A percentile compares a stretch with the other conserved stretches of the same genome.
These are phyloP conservation scores for Grammomys surdaster DNA, from an alignment of 2,113 vertebrate genomes.

Conservation along the genomic window DNA sequence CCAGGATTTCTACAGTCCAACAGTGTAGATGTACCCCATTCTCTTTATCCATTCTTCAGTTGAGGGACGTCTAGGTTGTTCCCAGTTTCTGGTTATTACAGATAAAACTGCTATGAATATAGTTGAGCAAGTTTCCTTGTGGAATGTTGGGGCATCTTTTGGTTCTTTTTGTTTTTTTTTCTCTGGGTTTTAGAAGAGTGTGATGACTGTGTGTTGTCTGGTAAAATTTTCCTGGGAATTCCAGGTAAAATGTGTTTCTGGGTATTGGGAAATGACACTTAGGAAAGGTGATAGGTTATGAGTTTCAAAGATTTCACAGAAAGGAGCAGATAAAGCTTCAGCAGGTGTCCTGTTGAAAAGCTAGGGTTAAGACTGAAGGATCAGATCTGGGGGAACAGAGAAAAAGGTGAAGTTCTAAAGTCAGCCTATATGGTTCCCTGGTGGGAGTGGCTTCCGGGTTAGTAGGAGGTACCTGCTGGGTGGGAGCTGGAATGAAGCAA, in stretches of 20 bases:
- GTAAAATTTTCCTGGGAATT: background rate
- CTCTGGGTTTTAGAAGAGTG: background rate
- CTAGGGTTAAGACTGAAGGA: background rate
- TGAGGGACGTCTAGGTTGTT: too few species aligned
- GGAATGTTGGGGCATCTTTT: background rate
- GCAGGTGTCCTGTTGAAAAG: background rate
- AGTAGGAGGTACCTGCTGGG: background rate
- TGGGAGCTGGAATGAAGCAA: too few species aligned
- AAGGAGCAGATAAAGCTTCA: background rate
- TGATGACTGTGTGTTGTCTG: background rate
- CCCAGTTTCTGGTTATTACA: too few species aligned
- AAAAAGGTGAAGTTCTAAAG: too few species aligned
- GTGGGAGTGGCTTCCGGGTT: background rate
- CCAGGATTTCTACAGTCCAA: too few species aligned
- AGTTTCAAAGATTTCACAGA: background rate
- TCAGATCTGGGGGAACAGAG: background rate
- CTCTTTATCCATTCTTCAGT: too few species aligned
- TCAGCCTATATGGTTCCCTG: background rate
- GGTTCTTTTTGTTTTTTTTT: background rate
- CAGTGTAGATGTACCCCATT: too few species aligned
- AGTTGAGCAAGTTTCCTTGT: background rate
- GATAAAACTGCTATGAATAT: too few species aligned
- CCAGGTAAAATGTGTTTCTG: background rate
- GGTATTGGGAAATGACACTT: background rate
- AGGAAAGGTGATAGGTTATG: background rate